phyloP scores from a whole-genome alignment of 2,797 vertebrate species.

The Delichon dasypus region DNA sequence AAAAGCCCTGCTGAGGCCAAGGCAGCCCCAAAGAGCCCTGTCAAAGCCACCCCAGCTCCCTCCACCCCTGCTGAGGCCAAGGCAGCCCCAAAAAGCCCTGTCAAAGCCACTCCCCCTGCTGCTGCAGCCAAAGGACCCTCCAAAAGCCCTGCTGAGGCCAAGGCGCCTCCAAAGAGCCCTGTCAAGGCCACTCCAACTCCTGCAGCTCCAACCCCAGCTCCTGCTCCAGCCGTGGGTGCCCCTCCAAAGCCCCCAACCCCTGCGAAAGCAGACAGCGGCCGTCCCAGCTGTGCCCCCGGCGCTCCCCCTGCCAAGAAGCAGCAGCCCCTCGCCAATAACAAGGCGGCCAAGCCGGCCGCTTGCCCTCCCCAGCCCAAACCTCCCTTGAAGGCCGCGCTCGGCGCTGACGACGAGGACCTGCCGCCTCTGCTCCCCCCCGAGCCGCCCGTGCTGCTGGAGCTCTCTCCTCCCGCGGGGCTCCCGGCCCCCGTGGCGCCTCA shows the following conservation, averaged over 20 bases:
- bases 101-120: neutral
- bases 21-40: neutral
- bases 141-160: neutral
- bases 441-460: constrained; percentile 45
- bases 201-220: neutral
- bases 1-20: neutral
- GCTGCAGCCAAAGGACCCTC: neutral
- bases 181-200: neutral
- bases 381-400: constrained; percentile 10
- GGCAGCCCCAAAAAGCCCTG: neutral
- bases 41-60: neutral
- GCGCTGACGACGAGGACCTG: constrained; percentile 84
- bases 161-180: neutral
- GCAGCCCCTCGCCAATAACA: constrained; percentile 11
- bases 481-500: constrained; percentile 23
- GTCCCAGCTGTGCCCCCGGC: neutral
- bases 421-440: constrained; percentile 92
- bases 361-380: constrained; percentile 37
- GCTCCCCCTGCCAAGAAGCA: constrained; percentile 52
- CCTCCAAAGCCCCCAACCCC: neutral
- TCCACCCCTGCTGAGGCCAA: neutral
- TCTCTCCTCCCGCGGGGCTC: neutral
- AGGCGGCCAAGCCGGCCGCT: constrained; percentile 48
- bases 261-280: neutral
- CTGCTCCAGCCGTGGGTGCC: neutral